Percentiles rank a stretch among this genome's conserved stretches.
Conservation (phyloP, 92 coral and sea anemone species). For the Anthopleura xanthogrammica region DNA sequence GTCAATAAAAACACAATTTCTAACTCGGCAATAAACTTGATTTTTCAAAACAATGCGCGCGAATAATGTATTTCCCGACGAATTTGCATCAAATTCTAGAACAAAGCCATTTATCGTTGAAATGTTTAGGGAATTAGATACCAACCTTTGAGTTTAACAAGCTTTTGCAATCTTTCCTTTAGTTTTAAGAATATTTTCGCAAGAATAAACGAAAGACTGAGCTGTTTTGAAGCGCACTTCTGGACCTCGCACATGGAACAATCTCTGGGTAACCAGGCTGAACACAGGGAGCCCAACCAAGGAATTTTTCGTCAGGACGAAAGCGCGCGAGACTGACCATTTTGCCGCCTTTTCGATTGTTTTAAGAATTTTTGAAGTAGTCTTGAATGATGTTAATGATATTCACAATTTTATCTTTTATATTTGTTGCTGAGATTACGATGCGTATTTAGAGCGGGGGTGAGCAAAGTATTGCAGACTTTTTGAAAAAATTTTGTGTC, state of each 20-base stretch:
- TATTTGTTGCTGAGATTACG: no score
- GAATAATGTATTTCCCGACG: not conserved
- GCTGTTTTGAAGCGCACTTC: not conserved
- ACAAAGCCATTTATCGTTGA: not conserved
- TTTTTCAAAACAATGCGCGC: not conserved
- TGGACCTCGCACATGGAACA: conserved; percentile 14
- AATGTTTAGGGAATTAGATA: not conserved
- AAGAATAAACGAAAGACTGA: not conserved
- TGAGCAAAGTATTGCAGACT: no score
- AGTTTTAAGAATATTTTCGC: not conserved
- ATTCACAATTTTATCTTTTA: no score
- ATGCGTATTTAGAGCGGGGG: no score
- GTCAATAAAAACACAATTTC: not conserved
- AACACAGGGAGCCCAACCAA: conserved; percentile 29
- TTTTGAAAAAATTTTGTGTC: no score
- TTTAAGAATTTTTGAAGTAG: no score
- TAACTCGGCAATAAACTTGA: not conserved
- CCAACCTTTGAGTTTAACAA: not conserved
- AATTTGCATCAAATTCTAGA: not conserved
- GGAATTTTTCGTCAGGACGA: no score
- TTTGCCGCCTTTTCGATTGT: no score
- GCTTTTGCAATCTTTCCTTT: not conserved
- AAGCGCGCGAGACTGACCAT: no score
- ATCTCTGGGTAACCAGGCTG: not conserved
- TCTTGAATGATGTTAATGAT: no score